These are phyloP conservation scores for Cheirogaleus major DNA, from an alignment of 2,797 vertebrate species.

Conservation along the genomic window DNA sequence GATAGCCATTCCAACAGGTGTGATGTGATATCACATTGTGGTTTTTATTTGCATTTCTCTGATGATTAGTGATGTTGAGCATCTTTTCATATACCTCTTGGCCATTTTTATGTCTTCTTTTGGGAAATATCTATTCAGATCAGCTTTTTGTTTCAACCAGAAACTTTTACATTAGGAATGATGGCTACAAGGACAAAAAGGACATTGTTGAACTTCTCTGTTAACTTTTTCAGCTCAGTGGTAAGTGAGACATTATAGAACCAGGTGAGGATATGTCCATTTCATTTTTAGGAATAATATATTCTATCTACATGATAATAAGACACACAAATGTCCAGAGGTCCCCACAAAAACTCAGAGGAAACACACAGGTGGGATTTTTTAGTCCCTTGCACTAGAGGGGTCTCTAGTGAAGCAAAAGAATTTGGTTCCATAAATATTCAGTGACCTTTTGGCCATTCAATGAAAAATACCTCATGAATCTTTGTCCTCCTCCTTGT, in stretches of 20 bases:
- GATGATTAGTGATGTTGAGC: neutral
- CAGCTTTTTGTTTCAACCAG: neutral
- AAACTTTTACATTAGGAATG: neutral
- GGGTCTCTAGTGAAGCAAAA: neutral
- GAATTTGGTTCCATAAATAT: neutral
- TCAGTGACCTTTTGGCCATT: neutral
- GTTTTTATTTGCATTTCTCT: neutral
- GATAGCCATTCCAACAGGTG: neutral
- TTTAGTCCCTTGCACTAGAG: neutral
- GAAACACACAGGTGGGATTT: fast-evolving
- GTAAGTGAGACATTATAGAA: neutral
- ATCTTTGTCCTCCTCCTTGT: conserved; percentile 13
- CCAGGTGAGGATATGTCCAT: neutral
- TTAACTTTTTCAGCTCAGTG: neutral
- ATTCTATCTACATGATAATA: neutral
- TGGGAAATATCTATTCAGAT: neutral
- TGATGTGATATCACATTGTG: neutral
- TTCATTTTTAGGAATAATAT: neutral
- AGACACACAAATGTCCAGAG: neutral
- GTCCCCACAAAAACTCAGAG: neutral
- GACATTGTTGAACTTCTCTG: neutral
- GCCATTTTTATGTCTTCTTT: neutral
- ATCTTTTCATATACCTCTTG: neutral
- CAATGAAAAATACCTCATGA: neutral
- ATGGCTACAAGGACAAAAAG: neutral